Evolutionary conservation across 2,113 vertebrate genomes (phyloP).

Genomic region (Forbesichthys agassizii): DNA sequence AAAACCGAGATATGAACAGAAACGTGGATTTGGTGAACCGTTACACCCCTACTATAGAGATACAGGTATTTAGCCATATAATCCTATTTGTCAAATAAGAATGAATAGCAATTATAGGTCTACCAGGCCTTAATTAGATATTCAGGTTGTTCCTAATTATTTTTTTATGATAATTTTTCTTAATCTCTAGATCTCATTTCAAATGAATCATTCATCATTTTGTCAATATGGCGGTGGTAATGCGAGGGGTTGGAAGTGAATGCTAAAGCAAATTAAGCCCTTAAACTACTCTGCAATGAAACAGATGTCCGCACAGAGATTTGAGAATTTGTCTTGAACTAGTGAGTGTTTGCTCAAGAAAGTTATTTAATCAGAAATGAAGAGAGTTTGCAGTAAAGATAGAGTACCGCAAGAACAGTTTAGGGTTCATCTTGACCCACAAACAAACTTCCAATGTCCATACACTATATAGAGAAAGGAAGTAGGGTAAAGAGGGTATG

Average conservation of each 20-base stretch:
- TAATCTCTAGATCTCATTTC: neutral
- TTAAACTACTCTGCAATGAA: conserved; percentile 21
- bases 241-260: conserved; percentile 11
- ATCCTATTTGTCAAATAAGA: neutral
- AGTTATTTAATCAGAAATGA: conserved; percentile 26
- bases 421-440: conserved; percentile 10
- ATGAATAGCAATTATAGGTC: neutral
- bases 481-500: neutral
- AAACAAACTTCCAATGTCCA: conserved; percentile 13
- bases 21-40: too few species aligned
- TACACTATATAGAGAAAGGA: neutral
- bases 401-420: conserved; percentile 16
- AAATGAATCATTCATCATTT: neutral
- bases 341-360: conserved; percentile 14
- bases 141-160: neutral
- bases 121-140: neutral
- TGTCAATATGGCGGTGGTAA: neutral
- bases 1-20: too few species aligned
- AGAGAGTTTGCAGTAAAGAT: neutral
- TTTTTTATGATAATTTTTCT: neutral
- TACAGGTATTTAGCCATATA: neutral
- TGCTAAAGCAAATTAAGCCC: conserved; percentile 5
- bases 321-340: conserved; percentile 33
- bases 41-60: too few species aligned
- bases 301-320: conserved; percentile 25